phyloP scores from a whole-genome alignment of 2,113 vertebrate genomes.

The Alouatta palliata region DNA sequence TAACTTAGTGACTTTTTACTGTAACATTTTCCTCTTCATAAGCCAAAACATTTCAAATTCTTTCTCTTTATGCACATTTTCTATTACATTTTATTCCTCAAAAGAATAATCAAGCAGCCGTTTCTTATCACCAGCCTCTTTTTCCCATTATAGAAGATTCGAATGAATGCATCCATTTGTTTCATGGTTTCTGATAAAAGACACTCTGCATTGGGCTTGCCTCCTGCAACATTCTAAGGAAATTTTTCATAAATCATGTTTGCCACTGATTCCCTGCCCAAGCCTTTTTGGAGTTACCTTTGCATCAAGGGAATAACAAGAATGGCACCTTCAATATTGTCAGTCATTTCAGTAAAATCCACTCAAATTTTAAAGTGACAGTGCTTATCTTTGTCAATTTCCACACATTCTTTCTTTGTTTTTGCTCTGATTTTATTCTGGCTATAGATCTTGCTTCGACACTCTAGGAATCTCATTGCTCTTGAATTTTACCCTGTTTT shows the following conservation, averaged over 20 bases:
- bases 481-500: neutral
- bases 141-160: neutral
- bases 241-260: neutral
- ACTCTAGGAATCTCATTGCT: neutral
- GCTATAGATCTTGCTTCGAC: neutral
- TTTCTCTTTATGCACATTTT: neutral
- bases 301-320: neutral
- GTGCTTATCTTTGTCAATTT: neutral
- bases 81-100: slow-evolving; percentile 5
- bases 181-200: neutral
- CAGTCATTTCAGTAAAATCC: neutral
- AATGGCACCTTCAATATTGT: neutral
- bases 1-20: neutral
- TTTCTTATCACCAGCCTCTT: neutral
- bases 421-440: neutral
- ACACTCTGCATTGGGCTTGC: neutral
- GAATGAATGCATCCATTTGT: neutral
- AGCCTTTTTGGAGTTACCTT: neutral
- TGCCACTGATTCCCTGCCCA: neutral
- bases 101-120: neutral
- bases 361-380: neutral
- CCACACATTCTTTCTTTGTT: neutral
- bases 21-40: neutral
- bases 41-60: neutral
- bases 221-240: neutral